Evolutionary conservation across 1,140 invertebrate species (phyloP), one percentile per base, ranked within the genome.

Genomic region (Drosophila triauraria): DNA sequence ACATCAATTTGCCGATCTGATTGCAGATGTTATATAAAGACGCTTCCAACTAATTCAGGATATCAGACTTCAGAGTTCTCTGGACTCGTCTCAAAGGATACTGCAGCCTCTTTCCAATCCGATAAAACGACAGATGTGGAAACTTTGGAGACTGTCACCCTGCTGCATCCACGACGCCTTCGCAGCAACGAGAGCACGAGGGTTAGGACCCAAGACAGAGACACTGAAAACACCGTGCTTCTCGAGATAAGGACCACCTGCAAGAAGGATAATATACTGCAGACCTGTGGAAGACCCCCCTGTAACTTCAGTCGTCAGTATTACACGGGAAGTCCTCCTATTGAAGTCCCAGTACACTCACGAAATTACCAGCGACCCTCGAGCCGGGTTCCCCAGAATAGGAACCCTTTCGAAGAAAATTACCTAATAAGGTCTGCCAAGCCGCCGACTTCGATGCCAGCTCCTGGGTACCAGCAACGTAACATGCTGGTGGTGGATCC

Each of bases 131-230:
- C 40, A n/a, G 48, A 43, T n/a, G 23, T 20, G 23, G 47, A 46
- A 47, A 42, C 38, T 7, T 12, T 40, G n/a, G 35, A 76, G 8
- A 47, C 56, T 0, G 30, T 58, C 1, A 70, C 80, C 10, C 13
- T 82, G 2, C 42, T 82, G 61, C 35, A 68, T 30, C 57, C 59
- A 3, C 61, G 74, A 8, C 43, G 9, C 4, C 32, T 82, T 9
- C 50, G 60, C 1, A 60, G 48, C 4, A 42, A 15, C 1, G 35
- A 47, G 0, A 74, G 53, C 15, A 20, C 25, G 2, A 25, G 1
- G 1, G 38, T n/a, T 3, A n/a, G 15, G 27, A n/a, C 23, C 7
- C 7, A 5, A 2, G 38, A 17, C 6, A 20, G 4, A 1, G n/a
- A 0, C 13, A 15, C 10, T 23, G 38, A 40, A 17, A 58, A 67